Evolutionary conservation across 2,888 invertebrate genomes (phyloP).

Genomic region (Mayetiola destructor): DNA sequence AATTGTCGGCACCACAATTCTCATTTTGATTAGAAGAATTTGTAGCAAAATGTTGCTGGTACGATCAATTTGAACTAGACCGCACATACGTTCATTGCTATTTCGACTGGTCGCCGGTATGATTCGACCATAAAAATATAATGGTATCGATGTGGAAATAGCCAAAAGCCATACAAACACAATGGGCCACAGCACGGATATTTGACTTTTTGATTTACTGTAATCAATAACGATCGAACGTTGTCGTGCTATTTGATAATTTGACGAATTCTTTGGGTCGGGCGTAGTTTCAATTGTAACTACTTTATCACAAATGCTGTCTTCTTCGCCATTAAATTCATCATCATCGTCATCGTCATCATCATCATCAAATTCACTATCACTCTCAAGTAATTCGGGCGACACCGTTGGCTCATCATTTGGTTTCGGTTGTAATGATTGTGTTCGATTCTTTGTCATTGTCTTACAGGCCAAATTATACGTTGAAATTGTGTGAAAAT

Average conservation of each 20-base stretch:
- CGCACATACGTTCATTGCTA: constrained; percentile 15
- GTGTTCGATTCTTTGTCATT: not conserved
- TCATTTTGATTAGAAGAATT: constrained; percentile 17
- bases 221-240: constrained; percentile 43
- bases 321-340: not conserved
- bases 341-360: not conserved
- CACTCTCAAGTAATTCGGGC: not conserved
- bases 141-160: constrained; percentile 43
- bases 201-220: constrained; percentile 33
- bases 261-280: not conserved
- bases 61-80: constrained; percentile 18
- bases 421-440: not conserved
- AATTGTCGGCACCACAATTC: constrained; percentile 18
- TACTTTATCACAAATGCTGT: constrained; percentile 20
- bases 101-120: constrained; percentile 16
- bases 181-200: constrained; percentile 40
- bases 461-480: constrained; percentile 19
- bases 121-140: constrained; percentile 19
- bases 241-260: constrained; percentile 18
- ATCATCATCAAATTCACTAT: not conserved
- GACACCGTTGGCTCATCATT: not conserved
- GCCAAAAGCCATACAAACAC: constrained; percentile 44
- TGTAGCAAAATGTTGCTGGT: constrained; percentile 19
- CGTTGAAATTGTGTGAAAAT: constrained; percentile 43
- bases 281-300: not conserved